Conservation (phyloP, 2,797 vertebrate genomes). For the Sardinella longiceps region DNA sequence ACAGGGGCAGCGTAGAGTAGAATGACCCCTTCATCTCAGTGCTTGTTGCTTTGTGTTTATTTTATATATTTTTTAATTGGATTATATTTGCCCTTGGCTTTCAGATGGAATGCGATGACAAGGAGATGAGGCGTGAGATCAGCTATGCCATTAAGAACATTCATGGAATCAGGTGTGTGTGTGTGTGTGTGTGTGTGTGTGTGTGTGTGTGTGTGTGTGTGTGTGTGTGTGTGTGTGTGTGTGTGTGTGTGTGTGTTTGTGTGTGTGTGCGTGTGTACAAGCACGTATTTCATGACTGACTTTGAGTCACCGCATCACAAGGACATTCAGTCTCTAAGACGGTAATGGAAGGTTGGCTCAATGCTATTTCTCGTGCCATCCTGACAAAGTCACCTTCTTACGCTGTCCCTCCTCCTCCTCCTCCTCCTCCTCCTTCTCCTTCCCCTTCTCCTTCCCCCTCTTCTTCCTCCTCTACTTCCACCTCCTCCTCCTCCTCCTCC, state of each 20-base stretch:
- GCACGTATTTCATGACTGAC: neutral
- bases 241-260: neutral
- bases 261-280: neutral
- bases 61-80: neutral
- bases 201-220: neutral
- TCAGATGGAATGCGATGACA: conserved; percentile 97
- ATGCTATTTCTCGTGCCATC: neutral
- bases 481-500: neutral
- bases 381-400: neutral
- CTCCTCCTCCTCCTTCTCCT: too few relatives aligned
- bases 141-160: conserved; percentile 99
- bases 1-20: neutral
- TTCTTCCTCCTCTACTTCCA: neutral
- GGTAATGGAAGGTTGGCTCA: neutral
- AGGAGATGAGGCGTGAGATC: conserved; percentile 94
- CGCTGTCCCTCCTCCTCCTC: neutral
- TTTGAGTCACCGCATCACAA: neutral
- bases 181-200: neutral
- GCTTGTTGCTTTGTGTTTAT: neutral
- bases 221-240: neutral
- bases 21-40: neutral
- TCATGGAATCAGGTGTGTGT: conserved; percentile 87
- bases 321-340: neutral
- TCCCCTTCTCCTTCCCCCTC: too few relatives aligned
- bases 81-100: neutral